A percentile compares a stretch with the other conserved stretches of the same genome.
Evolutionary conservation across 1,140 invertebrate species (phyloP).

Genomic region (Leguminivora glycinivorella): DNA sequence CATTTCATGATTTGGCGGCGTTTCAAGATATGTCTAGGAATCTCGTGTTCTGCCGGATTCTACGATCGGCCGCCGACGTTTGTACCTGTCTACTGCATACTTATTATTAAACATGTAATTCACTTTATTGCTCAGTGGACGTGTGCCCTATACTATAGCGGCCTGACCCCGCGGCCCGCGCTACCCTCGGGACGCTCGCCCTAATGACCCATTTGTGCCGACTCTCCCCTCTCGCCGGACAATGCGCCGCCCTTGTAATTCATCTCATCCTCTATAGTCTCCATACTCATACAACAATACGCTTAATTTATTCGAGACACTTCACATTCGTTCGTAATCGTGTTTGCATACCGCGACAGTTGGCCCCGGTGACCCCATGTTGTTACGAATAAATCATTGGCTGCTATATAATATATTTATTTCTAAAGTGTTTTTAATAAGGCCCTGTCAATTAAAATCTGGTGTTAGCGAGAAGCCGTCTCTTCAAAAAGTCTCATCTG

Average conservation of each 20-base stretch:
- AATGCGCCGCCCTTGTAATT: not conserved
- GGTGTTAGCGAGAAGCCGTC: not conserved
- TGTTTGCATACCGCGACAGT: constrained; percentile 20
- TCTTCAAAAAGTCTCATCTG: constrained; percentile 5
- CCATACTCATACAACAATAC: constrained; percentile 25
- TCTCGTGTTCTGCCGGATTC: too few relatives aligned
- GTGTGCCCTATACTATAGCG: not conserved
- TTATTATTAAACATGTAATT: too few relatives aligned
- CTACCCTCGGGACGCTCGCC: constrained; percentile 1
- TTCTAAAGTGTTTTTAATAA: constrained; percentile 28
- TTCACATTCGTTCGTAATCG: constrained; percentile 15
- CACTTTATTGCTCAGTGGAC: not conserved
- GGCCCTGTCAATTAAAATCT: constrained; percentile 27
- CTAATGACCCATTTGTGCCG: constrained; percentile 14
- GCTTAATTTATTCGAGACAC: constrained; percentile 2
- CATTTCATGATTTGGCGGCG: too few relatives aligned
- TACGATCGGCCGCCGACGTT: too few relatives aligned
- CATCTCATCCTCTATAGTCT: constrained; percentile 10
- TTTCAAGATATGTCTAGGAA: too few relatives aligned
- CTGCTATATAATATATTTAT: constrained; percentile 17
- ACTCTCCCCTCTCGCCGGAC: constrained; percentile 9
- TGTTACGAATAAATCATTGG: constrained; percentile 24
- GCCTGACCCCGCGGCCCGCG: not conserved
- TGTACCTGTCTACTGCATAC: too few relatives aligned
- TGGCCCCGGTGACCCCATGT: not conserved